Evolutionary conservation across 2,888 invertebrate genomes (phyloP).

Genomic region (Brachyptera putata): DNA sequence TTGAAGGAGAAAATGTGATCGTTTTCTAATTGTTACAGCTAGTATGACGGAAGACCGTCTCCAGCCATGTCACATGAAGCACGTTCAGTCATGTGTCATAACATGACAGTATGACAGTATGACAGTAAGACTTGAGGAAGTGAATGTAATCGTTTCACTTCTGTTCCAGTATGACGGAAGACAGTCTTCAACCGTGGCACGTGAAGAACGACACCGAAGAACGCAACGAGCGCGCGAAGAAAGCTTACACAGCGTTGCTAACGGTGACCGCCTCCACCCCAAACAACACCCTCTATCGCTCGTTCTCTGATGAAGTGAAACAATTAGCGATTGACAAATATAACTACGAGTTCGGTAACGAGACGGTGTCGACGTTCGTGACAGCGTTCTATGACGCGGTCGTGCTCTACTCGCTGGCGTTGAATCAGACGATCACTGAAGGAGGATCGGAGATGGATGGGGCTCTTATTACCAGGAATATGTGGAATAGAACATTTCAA

Average conservation of each 20-base stretch:
- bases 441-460: constrained; percentile 63
- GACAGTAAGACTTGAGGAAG: too few relatives aligned
- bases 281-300: constrained; percentile 62
- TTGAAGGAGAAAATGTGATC: background rate
- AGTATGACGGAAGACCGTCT: constrained; percentile 59
- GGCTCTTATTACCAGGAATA: constrained; percentile 72
- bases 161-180: constrained; percentile 52
- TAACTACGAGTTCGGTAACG: constrained; percentile 69
- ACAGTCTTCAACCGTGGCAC: constrained; percentile 80
- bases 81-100: too few relatives aligned
- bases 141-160: background rate
- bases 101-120: too few relatives aligned
- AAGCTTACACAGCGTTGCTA: constrained; percentile 81
- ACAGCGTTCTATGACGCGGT: constrained; percentile 97
- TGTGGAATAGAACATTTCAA: constrained; percentile 83
- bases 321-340: constrained; percentile 61
- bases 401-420: constrained; percentile 83
- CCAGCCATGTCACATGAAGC: constrained; percentile 80
- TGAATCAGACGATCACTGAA: constrained; percentile 70
- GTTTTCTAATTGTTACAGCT: constrained; percentile 36
- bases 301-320: constrained; percentile 68
- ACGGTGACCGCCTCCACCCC: constrained; percentile 84
- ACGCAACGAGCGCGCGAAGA: constrained; percentile 75
- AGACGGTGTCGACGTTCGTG: constrained; percentile 85
- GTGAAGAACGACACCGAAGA: constrained; percentile 72